Base-by-base conservation (phyloP, 2,888 invertebrate species). In the Rhamnusium bicolor region DNA sequence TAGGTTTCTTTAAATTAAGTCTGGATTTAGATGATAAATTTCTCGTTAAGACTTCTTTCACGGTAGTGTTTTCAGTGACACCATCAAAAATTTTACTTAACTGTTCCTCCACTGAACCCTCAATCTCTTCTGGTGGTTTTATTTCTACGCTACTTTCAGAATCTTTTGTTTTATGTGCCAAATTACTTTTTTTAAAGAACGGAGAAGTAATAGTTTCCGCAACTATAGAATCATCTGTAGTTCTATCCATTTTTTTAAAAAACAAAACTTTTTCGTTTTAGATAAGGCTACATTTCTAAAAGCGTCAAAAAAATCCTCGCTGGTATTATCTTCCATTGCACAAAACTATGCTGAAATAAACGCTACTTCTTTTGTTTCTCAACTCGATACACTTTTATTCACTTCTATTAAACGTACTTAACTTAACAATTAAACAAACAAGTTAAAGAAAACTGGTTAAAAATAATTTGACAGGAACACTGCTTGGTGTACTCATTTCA, bases 221-320 rank as follows among this genome's bases (percentile, higher is more conserved):
- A 14, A 2, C 1, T 19, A 3, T 0, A n/a, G 21, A 21, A 1
- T 16, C 14, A 29, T 16, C 47, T 12, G 16, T 14, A n/a, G 32
- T 54, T 54, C 67, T 75, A 6, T 71, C 73, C 1, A 60, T 49
- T 69, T 83, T 79, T 27, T 81, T 81, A 68, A 82, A n/a, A n/a
- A 84, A 71, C 66, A 53, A 60, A 84, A 84, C 67, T 79, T 82
- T 69, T 81, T 79, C 21, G 75, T 66, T 63, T 77, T 78, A 0
- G 73, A 60, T 6, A 79, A 16, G 4, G 73, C 53, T 63, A 60
- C 75, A 49, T 73, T 76, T 21, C 72, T 73, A 60, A 78, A 81
- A 40, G 73, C 46, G 58, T 81, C 79, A 27, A 82, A 80, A 69
- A 82, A 79, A 62, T 80, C 80, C 46, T 82, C 81, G 14, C 24